Base-by-base conservation (phyloP, 2,113 vertebrate genomes). In the Callithrix jacchus region DNA sequence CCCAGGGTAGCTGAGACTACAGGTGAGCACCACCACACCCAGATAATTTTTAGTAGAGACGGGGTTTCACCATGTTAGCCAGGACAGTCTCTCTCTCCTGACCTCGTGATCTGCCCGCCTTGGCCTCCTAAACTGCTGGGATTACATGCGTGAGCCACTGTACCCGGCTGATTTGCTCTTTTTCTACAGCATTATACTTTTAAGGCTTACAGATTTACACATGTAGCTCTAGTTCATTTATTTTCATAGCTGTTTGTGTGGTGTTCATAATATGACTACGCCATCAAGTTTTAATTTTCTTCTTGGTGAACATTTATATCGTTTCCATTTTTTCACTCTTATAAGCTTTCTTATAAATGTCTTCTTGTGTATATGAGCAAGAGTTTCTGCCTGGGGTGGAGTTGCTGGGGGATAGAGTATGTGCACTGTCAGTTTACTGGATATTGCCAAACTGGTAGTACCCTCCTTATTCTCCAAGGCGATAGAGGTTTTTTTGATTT, bases 281-380 rank as follows among this genome's bases (percentile, higher is more conserved):
- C 25, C 30, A 79, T 90, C 86, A 88, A 90, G 93, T 93, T 95
- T 90, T 94, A 47, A 76, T 80, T 85, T 92, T 92, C 68, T 93
- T 94, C 37, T 83, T 95, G 42, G 8, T 88, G 32, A 17, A 84
- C 45, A 84, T 90, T 87, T 71, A 32, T 54, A 56, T 71, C 49
- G n/a, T 80, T 70, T 87, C 30, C 18, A 23, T 88, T 71, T 83
- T 87, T 86, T 71, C 56, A 8, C 16, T 68, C 5, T 52, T 79
- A 58, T 89, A 42, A 92, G 49, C 82, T 88, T 84, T 64, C 42
- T 70, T 76, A 9, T 70, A 77, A 83, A 40, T 77, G 37, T 86
- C 87, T 47, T 92, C 70, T 93, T 83, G 35, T 9, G 3, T 66
- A 58, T 73, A 47, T 58, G 30, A 93, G 16, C 71, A 93, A 83